Evolutionary conservation across 1,140 invertebrate genomes (phyloP), one percentile per base, ranked within the genome.

Genomic region (Listronotus oregonensis): DNA sequence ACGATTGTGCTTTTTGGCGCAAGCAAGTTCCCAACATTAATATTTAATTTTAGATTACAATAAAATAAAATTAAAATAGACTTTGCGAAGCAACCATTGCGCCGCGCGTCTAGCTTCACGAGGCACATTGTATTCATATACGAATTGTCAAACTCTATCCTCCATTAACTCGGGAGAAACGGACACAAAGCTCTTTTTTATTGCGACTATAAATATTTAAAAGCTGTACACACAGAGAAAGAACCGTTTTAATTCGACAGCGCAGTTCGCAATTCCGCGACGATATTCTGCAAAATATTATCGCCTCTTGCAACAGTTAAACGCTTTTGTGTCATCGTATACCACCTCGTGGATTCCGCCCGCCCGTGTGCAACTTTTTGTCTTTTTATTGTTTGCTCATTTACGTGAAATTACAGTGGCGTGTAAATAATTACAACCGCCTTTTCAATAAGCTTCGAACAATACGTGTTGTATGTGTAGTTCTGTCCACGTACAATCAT

Each of bases 151-250:
- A 37, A 37, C 11, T 37, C 11, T 37, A 37, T 37, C 34, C 34
- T 37, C 34, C 34, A 37, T 37, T 9, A 37, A 37, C 34, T 10
- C 34, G 34, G 34, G 8, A 10, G 34, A 37, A 37, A 17, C 27
- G 60, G 49, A 63, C 51, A 52, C 60, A 54, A 44, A 63, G 40
- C 49, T 46, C 60, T 44, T 63, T 63, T 63, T 63, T 63, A 63
- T 63, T 55, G 39, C 51, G 14, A 32, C 50, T 40, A 63, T 63
- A 63, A 63, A 63, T 63, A 63, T 63, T 63, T 63, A 63, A 63
- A 63, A 63, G 60, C 60, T 37, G 37, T 55, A 11, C 7, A 47
- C 27, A 55, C 34, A 54, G 51, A 46, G 50, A 52, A 43, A 63
- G 51, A 55, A 63, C 60, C 50, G 51, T 63, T 63, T 63, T 63